Evolutionary conservation across 2,888 invertebrate genomes (phyloP), one percentile per base, ranked within the genome.

Genomic region (Clitarchus hookeri): DNA sequence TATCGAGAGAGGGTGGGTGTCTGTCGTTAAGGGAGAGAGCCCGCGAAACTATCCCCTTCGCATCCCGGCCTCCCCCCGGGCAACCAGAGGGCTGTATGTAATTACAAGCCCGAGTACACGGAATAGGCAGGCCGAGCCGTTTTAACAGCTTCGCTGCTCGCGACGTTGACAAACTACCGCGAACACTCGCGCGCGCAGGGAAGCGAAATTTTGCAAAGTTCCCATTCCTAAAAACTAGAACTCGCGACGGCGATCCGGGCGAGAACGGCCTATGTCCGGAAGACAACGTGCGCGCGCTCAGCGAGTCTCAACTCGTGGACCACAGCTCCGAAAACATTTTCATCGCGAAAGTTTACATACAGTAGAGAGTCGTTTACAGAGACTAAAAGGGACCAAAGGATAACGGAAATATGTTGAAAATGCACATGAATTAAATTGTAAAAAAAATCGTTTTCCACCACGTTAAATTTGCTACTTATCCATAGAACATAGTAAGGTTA

Each of bases 41-140:
- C 53, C 53, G 4, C 36, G 36, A 36, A 36, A 36, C 36, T 36
- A 36, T 4, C 36, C 36, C 36, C 36, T 36, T 36, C 36, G 36
- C 36, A 36, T 36, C 53, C 53, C 53, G 2, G 2, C 53, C 53
- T 1, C 53, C 53, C 53, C 53, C 53, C 1, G 65, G 65, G 19
- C 65, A 23, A 65, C 65, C 65, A 8, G 8, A 16, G 23, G 16
- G 65, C 65, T 65, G 65, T 65, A 65, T 65, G 65, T 65, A 65
- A 65, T 65, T 65, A 65, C 65, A 65, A 65, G 65, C 65, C 65
- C 23, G 65, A n/a, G 65, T 65, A 65, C 65, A 65, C 65, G 65
- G 65, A 65, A 65, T 11, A 65, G 65, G 65, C 65, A 65, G 65
- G 65, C 11, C 65, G 19, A 11, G 65, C 23, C 65, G 65, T 11